Evolutionary conservation across 2,888 invertebrate genomes (phyloP), one percentile per base, ranked within the genome.

Genomic region (Ichneumoninae sp.): DNA sequence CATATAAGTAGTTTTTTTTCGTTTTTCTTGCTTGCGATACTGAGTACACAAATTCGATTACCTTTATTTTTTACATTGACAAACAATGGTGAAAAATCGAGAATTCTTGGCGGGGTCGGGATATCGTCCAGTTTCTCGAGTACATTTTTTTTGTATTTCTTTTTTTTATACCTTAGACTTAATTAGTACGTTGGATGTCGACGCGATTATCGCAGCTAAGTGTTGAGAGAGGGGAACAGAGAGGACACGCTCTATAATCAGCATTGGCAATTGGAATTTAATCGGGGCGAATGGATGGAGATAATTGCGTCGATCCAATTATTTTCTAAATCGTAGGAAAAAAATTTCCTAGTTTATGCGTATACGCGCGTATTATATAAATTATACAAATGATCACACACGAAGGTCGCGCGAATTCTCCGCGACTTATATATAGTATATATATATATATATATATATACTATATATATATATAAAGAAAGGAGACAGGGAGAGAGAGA

Each of bases 31-130:
- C 57, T 77, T 52, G 50, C 88, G 89, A 91, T 90, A 90, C 88
- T 89, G 89, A 88, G 88, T 92, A 91, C 89, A 91, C 87, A 89
- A 75, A 89, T 90, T 91, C 88, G 87, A 75, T 76, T 13, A 50
- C 50, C 75, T 22, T 75, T 76, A 63, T 76, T 71, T 71, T 71
- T 63, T 83, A 70, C 74, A 70, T 63, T 71, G 66, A 70, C 19
- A 70, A 79, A 81, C 81, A 60, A 26, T 47, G 50, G 52, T 63
- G 86, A 89, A 87, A 88, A 89, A 73, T 74, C 44, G 36, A 50
- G 16, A 36, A 47, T 57, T 70, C 63, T 83, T 63, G 71, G 60
- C 47, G 36, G 66, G 22, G 33, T 33, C 5, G 8, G 57, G 57
- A 26, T 10, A 54, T 76, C 77, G 68, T 83, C 50, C 60, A 36